Evolutionary conservation across 2,888 invertebrate species (phyloP), one percentile per base, ranked within the genome.

Genomic region (Heliconius erato): DNA sequence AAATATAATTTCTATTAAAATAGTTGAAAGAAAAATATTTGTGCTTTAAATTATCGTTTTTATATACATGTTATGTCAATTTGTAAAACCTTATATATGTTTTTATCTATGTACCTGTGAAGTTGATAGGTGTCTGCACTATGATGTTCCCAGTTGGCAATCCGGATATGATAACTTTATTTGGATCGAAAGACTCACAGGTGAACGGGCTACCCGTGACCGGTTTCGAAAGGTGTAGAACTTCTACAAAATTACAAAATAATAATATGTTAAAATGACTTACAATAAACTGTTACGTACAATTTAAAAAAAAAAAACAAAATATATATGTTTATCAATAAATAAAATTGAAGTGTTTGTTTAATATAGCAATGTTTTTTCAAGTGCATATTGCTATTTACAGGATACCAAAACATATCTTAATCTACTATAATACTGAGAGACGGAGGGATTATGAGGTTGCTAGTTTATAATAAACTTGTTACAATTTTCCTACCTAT

Each of bases 151-250:
- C 97, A 86, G 97, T 97, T 72, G 97, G 98, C 81, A 98, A 95
- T 84, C 98, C 98, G 80, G 98, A 97, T 69, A 99, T 95, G 83
- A 97, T 97, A 0, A 99, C 98, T 93, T 97, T 97, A 88, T 97
- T 97, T 0, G 98, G 97, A 92, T 99, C 99, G 91, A 98, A 99
- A 0, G 99, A 98, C 90, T 99, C 98, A 90, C 99, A 99, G 81
- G 97, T 98, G 93, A 98, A 99, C 0, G 99, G 99, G 88, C 99
- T 99, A 79, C 99, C 99, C 16, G 97, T 97, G 65, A 99, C 97
- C 16, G 98, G 98, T 89, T 99, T 98, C 0, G 98, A 98, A 85
- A 98, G 97, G 91, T 98, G 98, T 63, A 98, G 95, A 5, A 99
- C 99, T 94, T 99, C 99, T 95, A 98, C 14, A 91, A 91, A 92